Evolutionary conservation across 2,888 invertebrate species (phyloP), one percentile per base, ranked within the genome.

Genomic region (Athalia rosae): DNA sequence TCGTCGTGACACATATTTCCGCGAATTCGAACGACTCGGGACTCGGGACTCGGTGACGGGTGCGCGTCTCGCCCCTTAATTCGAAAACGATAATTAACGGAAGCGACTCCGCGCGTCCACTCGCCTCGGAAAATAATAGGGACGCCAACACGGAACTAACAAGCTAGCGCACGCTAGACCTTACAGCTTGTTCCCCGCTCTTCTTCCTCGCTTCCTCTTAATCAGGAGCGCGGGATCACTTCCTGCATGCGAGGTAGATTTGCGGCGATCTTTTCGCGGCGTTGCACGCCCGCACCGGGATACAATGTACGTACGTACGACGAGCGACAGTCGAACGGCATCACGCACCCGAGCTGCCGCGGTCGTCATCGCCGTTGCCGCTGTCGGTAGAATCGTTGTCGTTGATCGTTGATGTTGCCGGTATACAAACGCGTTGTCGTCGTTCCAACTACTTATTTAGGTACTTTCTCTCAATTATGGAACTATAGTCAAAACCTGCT

Each of bases 401-500:
- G 53, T 53, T 53, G 11, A 41, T 41, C 2, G 28, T 67, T 6
- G 28, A n/a, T n/a, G n/a, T n/a, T n/a, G n/a, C n/a, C n/a, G n/a
- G n/a, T n/a, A n/a, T n/a, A n/a, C n/a, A n/a, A n/a, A n/a, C n/a
- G n/a, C 4, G 28, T 15, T 28, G 6, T 53, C n/a, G 67, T 67
- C 53, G 41, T 67, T 43, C 28, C 15, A 56, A 13, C 45, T 15
- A 28, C 2, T 28, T 28, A 28, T 28, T 28, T 28, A 28, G 28
- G 28, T 45, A 74, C 74, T 74, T 74, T 74, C 74, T 74, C 74
- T 5, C 61, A 74, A 74, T 74, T 74, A 74, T 8, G 28, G 4
- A 43, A 45, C 64, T 15, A 11, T 43, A 48, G 62, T 61, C 59
- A 74, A 59, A 11, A 28, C 8, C 48, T 28, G 28, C 28, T 28